Percentiles rank a stretch among this genome's conserved stretches.
These are phyloP conservation scores for Rhagium mordax DNA, from an alignment of 2,888 invertebrate species.

Conservation along the genomic window DNA sequence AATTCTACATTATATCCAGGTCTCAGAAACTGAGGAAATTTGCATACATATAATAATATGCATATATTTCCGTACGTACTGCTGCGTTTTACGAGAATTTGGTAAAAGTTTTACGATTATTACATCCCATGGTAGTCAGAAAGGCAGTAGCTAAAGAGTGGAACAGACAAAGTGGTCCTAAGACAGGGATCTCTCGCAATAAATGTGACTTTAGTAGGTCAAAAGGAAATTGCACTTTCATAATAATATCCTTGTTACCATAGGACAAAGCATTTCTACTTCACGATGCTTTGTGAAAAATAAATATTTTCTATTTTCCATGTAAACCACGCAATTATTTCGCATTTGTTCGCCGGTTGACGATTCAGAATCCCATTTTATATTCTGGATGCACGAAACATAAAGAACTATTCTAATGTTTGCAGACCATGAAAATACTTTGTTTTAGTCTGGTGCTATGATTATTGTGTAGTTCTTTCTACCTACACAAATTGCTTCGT, in stretches of 20 bases:
- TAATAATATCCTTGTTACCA: not conserved
- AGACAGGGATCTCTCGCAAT: not conserved
- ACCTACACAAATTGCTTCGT: not conserved
- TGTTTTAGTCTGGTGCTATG: not conserved
- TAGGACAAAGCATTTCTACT: not conserved
- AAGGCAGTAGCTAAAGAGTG: not conserved
- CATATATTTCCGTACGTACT: too few species aligned
- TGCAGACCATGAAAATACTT: not conserved
- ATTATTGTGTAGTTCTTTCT: not conserved
- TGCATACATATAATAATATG: too few species aligned
- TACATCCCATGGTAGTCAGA: too few species aligned
- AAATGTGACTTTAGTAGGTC: not conserved
- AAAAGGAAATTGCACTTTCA: not conserved
- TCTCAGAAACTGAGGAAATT: too few species aligned
- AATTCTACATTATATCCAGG: too few species aligned
- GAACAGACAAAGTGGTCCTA: not conserved
- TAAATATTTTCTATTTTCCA: not conserved
- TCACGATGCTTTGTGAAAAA: not conserved
- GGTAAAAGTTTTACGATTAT: too few species aligned
- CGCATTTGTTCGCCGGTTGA: not conserved
- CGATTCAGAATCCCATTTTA: not conserved
- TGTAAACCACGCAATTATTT: not conserved
- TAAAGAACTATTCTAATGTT: not conserved
- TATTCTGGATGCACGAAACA: not conserved
- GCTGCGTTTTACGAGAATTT: too few species aligned